A percentile compares a stretch with the other conserved stretches of the same genome.
Evolutionary conservation across 2,113 vertebrate genomes (phyloP).

Genomic region (Saguinus midas): DNA sequence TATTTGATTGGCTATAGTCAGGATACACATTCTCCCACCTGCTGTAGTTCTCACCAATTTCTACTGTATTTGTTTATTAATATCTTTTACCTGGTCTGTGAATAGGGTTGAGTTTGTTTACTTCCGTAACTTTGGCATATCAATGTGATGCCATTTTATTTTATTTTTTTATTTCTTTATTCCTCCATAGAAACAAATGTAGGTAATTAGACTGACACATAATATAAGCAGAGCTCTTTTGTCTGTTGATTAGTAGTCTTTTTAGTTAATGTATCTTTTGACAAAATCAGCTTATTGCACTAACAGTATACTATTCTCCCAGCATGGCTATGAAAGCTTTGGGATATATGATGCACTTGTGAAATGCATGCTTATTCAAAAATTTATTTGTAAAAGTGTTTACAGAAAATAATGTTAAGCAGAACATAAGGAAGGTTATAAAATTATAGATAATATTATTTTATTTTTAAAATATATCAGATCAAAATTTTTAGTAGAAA

Average conservation of each 20-base stretch:
- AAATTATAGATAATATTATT: neutral
- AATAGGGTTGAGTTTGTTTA: neutral
- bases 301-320: neutral
- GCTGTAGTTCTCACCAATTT: neutral
- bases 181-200: neutral
- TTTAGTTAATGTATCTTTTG: neutral
- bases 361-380: neutral
- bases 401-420: neutral
- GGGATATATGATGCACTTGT: neutral
- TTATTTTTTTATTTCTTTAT: neutral
- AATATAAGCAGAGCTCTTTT: neutral
- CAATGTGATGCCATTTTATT: conserved; percentile 9
- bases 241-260: neutral
- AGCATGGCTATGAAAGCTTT: neutral
- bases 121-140: neutral
- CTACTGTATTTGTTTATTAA: neutral
- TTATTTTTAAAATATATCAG: neutral
- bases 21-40: neutral
- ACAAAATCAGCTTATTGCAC: neutral
- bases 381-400: neutral
- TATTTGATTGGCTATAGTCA: neutral
- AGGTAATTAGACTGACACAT: neutral
- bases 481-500: neutral
- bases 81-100: neutral
- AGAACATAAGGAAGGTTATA: neutral